These are phyloP conservation scores for Numida meleagris DNA, from an alignment of 2,113 vertebrate species.

Conservation along the genomic window DNA sequence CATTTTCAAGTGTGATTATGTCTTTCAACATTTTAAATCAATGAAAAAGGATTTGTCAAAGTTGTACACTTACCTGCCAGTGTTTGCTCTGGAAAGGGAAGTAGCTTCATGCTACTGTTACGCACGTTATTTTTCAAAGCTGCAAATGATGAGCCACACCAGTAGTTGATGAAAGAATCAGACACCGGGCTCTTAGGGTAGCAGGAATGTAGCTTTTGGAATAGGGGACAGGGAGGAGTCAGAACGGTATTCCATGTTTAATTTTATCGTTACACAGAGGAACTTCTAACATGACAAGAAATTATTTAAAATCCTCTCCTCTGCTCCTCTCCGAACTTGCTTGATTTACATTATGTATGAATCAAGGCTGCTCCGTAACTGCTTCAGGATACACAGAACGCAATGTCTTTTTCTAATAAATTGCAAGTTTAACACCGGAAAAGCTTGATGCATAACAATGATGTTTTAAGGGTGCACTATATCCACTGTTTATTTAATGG, in stretches of 20 bases:
- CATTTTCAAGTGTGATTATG: slow-evolving; percentile 22
- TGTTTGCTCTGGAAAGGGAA: slow-evolving; percentile 43
- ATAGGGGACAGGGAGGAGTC: neutral
- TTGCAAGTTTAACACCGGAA: neutral
- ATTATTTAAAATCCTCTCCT: neutral
- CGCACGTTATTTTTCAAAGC: slow-evolving; percentile 60
- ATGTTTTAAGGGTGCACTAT: slow-evolving; percentile 23
- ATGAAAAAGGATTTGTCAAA: neutral
- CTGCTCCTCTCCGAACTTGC: neutral
- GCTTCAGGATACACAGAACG: slow-evolving; percentile 15
- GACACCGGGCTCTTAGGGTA: slow-evolving; percentile 40
- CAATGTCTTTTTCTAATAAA: neutral
- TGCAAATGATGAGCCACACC: slow-evolving; percentile 57
- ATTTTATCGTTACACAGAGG: neutral
- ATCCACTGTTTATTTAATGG: neutral
- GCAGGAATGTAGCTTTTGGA: slow-evolving; percentile 60
- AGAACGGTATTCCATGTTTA: slow-evolving; percentile 9
- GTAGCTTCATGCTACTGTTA: slow-evolving; percentile 44
- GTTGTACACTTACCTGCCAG: neutral
- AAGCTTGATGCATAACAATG: neutral
- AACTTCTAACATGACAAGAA: neutral
- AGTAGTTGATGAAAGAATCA: neutral
- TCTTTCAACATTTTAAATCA: slow-evolving; percentile 47
- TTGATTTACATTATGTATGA: neutral
- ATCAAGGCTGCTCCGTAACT: slow-evolving; percentile 25